Base-by-base conservation (phyloP, 2,888 invertebrate species). In the Eupithecia pulchellata region DNA sequence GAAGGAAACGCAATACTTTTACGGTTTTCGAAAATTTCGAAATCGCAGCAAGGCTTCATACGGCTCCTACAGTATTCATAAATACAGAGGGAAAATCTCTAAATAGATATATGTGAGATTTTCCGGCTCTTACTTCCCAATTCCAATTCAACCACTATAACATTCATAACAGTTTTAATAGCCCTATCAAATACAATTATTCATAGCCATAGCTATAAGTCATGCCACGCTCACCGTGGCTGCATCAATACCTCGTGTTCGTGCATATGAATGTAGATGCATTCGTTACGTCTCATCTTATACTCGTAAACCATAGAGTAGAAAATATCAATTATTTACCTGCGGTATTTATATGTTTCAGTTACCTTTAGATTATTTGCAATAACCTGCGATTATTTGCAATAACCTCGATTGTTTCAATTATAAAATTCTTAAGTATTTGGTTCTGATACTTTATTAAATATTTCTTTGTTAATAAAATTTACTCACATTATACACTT, bases 161-260 rank as follows among this genome's bases (percentile, higher is more conserved):
- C 25, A 52, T 13, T 34, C 61, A n/a, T 60, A 58, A 60, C 34
- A 34, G 42, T 25, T 52, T 4, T 73, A 58, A 64, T 61, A 8
- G 65, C 60, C 64, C 52, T 62, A 61, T 69, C 42, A 62, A 69
- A 68, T 69, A 61, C 36, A 69, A 61, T 65, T 69, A 60, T 65
- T 62, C 55, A 36, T 17, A 61, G 39, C 55, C n/a, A 47, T 13
- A 4, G 14, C 4, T 32, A 65, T 52, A 32, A 20, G 52, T n/a
- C 32, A 11, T 52, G 2, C 2, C 27, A n/a, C 30, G 17, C 17
- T 11, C 29, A 27, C 30, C 36, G 61, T 55, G 64, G 62, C 65
- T 69, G 69, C 69, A 65, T 65, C 62, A 69, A 47, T 30, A 57
- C 20, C 61, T 65, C 61, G 65, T 64, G 69, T 27, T 36, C 4